Base-by-base conservation (phyloP, 2,113 vertebrate species). In the Erythrocebus patas region DNA sequence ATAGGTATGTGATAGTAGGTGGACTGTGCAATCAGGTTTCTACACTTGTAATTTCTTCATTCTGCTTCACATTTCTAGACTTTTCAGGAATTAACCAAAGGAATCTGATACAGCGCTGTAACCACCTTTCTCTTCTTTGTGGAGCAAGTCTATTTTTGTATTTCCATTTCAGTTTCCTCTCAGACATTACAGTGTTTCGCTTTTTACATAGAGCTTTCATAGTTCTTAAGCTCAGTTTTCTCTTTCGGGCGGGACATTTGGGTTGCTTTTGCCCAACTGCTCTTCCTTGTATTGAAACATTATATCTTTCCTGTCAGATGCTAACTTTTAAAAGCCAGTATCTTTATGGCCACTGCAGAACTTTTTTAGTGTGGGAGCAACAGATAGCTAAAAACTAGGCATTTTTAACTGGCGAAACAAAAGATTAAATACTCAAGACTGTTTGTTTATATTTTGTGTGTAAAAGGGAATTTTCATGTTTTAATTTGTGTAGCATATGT, bases 381-480 rank as follows among this genome's bases (percentile, higher is more conserved):
- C 9, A 95, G 35, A 55, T 11, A 55, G 43, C 16, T 61, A 23
- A 79, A 89, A 82, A 78, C 7, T 27, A 59, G 32, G 14, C 5
- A 50, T 93, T 97, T 92, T 93, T 64, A 89, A 72, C 32, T 93
- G 8, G 40, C 89, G n/a, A 78, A 81, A 82, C 35, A 75, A 45
- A 93, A 93, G 40, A 7, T n/a, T 38, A 91, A 75, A 8, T 68
- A 43, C 23, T 80, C 1, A 92, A 84, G 68, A 61, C 18, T 80
- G 38, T 84, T 40, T 89, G 22, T 86, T 86, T 79, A 59, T 32
- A 13, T 59, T 85, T 87, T 78, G 55, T 88, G 30, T 52, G 2
- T 59, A 66, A 80, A 89, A 92, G 25, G 30, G 1, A 55, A 45
- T 72, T 81, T 97, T 95, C 35, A 25, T 70, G 27, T 57, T 76